Evolutionary conservation across 2,888 invertebrate genomes (phyloP), one percentile per base, ranked within the genome.

Genomic region (Cantharis lateralis): DNA sequence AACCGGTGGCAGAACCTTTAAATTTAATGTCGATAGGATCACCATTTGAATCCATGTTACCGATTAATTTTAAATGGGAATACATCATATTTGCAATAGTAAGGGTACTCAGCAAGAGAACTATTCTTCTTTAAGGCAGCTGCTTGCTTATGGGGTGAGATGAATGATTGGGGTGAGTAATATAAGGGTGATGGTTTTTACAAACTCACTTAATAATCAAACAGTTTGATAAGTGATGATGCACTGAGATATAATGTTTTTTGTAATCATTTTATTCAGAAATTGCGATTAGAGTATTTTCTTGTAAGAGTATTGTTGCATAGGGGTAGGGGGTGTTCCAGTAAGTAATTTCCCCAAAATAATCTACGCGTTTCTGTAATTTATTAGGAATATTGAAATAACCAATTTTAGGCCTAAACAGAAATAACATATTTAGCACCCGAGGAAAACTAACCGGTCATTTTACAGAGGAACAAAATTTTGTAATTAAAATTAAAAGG

Each of bases 101-200:
- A 9, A 24, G 64, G 64, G 64, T 13, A 20, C 24, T 66, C n/a
- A 66, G 20, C 24, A n/a, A 20, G 18, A 20, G 24, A 66, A 24
- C 64, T 20, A 66, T 66, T 66, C 64, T 66, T 66, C 64, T 20
- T 20, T 20, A 24, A 15, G 64, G 64, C 64, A 66, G 64, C 64
- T 66, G 64, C 64, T 20, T 66, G 20, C 20, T n/a, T 66, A 10
- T 18, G 20, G 64, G 64, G 64, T n/a, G 64, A 66, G 16, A 66
- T 66, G 64, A 66, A 66, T 66, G 13, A 20, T 66, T 66, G 20
- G 64, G 64, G 64, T 66, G 64, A 66, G 64, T 66, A 66, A 66
- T 66, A 66, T 20, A 24, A 66, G 64, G 64, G 64, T 20, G 64
- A n/a, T n/a, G 16, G 64, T 18, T 66, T 13, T 1, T 20, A 18